Evolutionary conservation across 2,888 invertebrate species (phyloP).

Genomic region (Euphydryas editha): DNA sequence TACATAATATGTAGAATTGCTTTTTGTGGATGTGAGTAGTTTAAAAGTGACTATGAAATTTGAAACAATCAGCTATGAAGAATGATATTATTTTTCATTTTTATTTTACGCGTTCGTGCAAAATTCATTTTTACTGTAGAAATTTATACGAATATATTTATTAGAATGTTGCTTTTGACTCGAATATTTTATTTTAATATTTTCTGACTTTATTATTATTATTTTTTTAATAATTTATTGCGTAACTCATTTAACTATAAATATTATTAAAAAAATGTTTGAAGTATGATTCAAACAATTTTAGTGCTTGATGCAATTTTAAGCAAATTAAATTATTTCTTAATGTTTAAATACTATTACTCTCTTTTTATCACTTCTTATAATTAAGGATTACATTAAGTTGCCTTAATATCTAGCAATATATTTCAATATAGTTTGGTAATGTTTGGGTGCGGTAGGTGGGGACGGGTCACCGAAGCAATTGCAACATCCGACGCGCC

Average conservation of each 20-base stretch:
- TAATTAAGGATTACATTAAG: not conserved
- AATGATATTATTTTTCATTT: conserved; percentile 25
- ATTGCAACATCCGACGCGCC: conserved; percentile 77
- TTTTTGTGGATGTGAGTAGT: conserved; percentile 27
- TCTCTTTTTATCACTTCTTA: not conserved
- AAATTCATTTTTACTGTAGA: not conserved
- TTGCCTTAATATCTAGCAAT: conserved; percentile 29
- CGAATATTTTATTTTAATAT: not conserved
- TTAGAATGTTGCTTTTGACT: not conserved
- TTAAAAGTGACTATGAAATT: conserved; percentile 21
- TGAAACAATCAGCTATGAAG: conserved; percentile 19
- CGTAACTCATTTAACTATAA: too few species aligned
- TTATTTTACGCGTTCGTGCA: conserved; percentile 6
- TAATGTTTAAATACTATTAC: not conserved
- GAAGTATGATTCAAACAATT: too few species aligned
- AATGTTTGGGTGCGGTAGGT: conserved; percentile 53
- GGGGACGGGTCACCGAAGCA: conserved; percentile 47
- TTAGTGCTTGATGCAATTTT: not conserved
- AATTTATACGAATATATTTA: not conserved
- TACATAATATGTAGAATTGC: conserved; percentile 21
- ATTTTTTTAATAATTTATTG: not conserved
- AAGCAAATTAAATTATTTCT: not conserved
- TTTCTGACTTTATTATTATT: not conserved
- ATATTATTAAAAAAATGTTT: too few species aligned
- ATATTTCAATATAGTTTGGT: conserved; percentile 20